Evolutionary conservation across 2,113 vertebrate genomes (phyloP).

Genomic region (Rattus rattus): DNA sequence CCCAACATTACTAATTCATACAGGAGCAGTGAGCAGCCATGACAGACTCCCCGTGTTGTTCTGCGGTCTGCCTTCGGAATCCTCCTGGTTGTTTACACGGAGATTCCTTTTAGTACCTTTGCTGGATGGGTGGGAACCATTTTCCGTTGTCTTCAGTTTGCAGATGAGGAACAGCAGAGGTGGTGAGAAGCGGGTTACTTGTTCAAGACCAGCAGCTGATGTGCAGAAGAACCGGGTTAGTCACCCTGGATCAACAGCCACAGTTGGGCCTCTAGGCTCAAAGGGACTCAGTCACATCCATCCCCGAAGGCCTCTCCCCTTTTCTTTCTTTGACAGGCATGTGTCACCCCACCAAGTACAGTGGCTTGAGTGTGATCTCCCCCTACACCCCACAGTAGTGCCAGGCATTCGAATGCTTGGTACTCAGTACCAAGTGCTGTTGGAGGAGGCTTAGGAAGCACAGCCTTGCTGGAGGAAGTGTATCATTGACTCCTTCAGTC

Average conservation of each 20-base stretch:
- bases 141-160: background rate
- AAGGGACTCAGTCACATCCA: background rate
- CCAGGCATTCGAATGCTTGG: background rate
- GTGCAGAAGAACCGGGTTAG: background rate
- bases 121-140: too few relatives aligned
- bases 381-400: too few relatives aligned
- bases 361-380: background rate
- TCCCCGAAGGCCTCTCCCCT: background rate
- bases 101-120: background rate
- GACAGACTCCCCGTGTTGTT: rapidly evolving
- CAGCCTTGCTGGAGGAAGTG: background rate
- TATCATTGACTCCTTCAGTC: background rate
- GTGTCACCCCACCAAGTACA: background rate
- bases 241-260: rapidly evolving
- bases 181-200: background rate
- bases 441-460: background rate
- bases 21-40: background rate
- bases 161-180: background rate
- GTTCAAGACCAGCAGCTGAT: background rate
- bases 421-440: background rate
- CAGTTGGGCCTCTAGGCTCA: background rate
- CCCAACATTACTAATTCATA: background rate
- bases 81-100: background rate
- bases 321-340: background rate
- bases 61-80: background rate